phyloP scores from a whole-genome alignment of 2,113 vertebrate genomes.

The Rallus limicola region DNA sequence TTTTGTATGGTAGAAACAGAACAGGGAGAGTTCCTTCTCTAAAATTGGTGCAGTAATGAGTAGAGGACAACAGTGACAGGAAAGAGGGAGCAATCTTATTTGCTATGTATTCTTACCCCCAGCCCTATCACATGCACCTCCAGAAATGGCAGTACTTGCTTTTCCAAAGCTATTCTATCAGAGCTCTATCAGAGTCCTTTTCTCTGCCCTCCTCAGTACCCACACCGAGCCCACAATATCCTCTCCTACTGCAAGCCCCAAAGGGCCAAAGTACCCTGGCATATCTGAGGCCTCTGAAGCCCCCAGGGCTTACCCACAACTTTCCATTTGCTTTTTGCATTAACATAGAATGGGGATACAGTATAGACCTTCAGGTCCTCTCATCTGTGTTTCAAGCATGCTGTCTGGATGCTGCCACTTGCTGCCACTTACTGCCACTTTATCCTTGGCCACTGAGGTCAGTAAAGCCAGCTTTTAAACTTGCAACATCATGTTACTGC shows the following conservation, averaged over 20 bases:
- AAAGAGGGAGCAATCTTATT: background rate
- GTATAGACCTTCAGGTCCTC: background rate
- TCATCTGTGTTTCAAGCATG: background rate
- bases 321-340: background rate
- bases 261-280: background rate
- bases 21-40: background rate
- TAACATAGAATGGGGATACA: background rate
- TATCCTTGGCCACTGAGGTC: background rate
- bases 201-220: background rate
- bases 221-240: background rate
- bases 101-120: background rate
- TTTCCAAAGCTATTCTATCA: background rate
- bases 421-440: background rate
- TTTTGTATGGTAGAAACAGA: background rate
- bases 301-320: background rate
- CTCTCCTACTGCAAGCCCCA: background rate
- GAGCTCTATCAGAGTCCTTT: background rate
- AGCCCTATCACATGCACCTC: background rate
- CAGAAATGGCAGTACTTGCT: background rate
- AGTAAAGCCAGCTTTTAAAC: background rate
- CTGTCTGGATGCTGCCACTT: background rate
- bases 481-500: background rate
- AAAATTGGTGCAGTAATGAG: background rate
- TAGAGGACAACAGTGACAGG: background rate
- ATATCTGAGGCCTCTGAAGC: background rate